Evolutionary conservation across 2,113 vertebrate genomes (phyloP), one percentile per base, ranked within the genome.

Genomic region (Callionymus lyra): DNA sequence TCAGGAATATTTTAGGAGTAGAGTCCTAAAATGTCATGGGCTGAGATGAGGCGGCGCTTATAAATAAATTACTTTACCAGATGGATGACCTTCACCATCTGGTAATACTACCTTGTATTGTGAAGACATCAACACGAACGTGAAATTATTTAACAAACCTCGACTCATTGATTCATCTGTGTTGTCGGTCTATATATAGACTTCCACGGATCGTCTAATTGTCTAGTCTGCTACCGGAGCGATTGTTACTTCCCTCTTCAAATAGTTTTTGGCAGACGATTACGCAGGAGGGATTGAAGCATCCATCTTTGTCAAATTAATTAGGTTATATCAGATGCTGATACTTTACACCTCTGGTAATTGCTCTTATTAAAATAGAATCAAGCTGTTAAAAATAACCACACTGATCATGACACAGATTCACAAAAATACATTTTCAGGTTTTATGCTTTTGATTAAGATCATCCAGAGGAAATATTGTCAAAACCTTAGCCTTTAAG

Each of bases 321-420:
- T 70, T 48, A 63, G 66, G 59, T 47, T 47, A 60, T 19, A 45
- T 60, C 9, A 45, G 50, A 35, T 36, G 19, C 31, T 47, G 63
- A 56, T 59, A 40, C 21, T 50, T 34, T 59, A 56, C 34, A 46
- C 40, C 42, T 38, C 19, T 31, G 19, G 48, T 55, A 43, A 66
- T 47, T 54, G 46, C 40, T 59, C 55, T 53, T 74, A 63, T 72
- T 70, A 70, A 78, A 72, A 72, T 74, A 65, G 61, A 66, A 50
- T 2, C 43, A 35, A 19, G 9, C 19, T 41, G 44, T 51, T 80
- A 73, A 75, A 68, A 69, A 75, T 69, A 66, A 63, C 10, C 41
- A 5, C 21, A 27, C 21, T 27, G 21, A 27, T 27, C 21, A 5
- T 27, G 21, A 27, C 21, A 27, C 21, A 27, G 21, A 27, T 27